Base-by-base conservation (phyloP, 2,113 vertebrate species). In the Dascyllus trimaculatus region DNA sequence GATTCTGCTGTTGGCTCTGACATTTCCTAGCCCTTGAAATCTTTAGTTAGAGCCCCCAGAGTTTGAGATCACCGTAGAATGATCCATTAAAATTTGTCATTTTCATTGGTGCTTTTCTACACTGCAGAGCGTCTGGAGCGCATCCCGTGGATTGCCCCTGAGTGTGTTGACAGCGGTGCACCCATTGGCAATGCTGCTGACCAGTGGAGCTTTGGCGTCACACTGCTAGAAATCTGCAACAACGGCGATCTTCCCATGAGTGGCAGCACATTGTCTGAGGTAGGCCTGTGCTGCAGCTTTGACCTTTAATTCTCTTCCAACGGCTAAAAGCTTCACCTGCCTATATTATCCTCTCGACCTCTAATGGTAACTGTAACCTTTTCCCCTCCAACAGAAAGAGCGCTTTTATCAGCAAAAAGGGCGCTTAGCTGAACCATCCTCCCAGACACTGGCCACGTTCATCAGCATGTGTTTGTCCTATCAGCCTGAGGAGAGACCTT, bases 191-290 rank as follows among this genome's bases (percentile, higher is more conserved):
- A 86, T 0, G 92, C 95, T 0, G 94, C 95, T 0, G 98, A 99
- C 85, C 96, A 98, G 57, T 99, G 97, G 98, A 96, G 97, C 71
- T 99, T 98, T 5, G 97, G 98, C 0, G 94, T 95, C 21, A 98
- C 97, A 0, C 76, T 99, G 43, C 92, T 99, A 29, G 98, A 99
- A 71, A 98, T 99, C 87, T 99, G 96, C 92, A 97, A 97, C 43
- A 95, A 98, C 0, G 97, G 96, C 0, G 94, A 97, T 21, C 94
- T 96, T 11, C 96, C 96, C 0, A 89, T 99, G 60, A 96, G 94
- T 71, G 92, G 93, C 45, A 86, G 90, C 4, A 83, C 95, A 0
- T 93, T 96, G 1, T 88, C 94, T 0, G 96, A 99, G 96, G 98
- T 98, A 91, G 1, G 21, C 5, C 14, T 40, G 24, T 35, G 14